Evolutionary conservation across 2,888 invertebrate genomes (phyloP).

Genomic region (Brachypterus glaber): DNA sequence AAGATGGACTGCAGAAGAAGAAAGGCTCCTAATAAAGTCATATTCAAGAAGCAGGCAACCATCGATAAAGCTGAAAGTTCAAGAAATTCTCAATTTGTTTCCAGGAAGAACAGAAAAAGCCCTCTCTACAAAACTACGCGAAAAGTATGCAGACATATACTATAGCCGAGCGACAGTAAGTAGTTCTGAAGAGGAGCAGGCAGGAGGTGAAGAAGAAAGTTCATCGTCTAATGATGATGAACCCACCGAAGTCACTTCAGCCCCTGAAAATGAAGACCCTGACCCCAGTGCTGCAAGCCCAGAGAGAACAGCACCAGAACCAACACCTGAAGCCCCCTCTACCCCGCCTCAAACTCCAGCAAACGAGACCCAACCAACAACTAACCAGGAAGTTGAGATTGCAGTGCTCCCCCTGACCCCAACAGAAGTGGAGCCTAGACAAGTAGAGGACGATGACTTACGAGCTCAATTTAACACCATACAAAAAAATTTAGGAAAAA

Average conservation of each 20-base stretch:
- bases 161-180: not conserved
- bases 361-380: too few relatives aligned
- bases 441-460: not conserved
- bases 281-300: too few relatives aligned
- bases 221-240: too few relatives aligned
- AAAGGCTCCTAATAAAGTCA: not conserved
- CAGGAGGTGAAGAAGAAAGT: too few relatives aligned
- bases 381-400: not conserved
- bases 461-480: not conserved
- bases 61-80: not conserved
- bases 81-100: not conserved
- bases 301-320: too few relatives aligned
- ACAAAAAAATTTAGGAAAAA: not conserved
- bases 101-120: not conserved
- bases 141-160: not conserved
- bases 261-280: too few relatives aligned
- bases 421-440: too few relatives aligned
- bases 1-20: not conserved
- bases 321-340: too few relatives aligned
- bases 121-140: not conserved
- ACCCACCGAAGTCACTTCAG: too few relatives aligned
- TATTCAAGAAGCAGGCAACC: not conserved
- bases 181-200: not conserved
- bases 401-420: too few relatives aligned
- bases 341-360: too few relatives aligned